These are phyloP conservation scores for Pseudoips prasinana DNA, from an alignment of 2,888 invertebrate genomes.

Conservation along the genomic window DNA sequence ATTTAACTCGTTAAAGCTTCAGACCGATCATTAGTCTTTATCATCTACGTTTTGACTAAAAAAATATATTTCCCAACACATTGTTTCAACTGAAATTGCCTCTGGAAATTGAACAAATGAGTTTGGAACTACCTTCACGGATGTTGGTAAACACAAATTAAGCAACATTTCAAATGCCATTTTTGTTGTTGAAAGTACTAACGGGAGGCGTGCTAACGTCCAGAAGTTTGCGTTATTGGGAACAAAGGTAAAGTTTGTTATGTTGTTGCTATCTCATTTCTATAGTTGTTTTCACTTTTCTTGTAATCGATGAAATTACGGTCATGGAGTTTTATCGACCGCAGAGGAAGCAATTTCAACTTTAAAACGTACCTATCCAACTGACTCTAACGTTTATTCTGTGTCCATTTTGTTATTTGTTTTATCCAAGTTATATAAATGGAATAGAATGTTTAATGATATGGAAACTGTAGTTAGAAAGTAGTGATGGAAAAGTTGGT, in stretches of 20 bases:
- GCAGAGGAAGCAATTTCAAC: too few relatives aligned
- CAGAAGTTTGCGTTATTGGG: constrained; percentile 33
- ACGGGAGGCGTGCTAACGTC: constrained; percentile 30
- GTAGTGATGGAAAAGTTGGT: too few relatives aligned
- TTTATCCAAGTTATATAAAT: too few relatives aligned
- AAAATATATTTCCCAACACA: constrained; percentile 12
- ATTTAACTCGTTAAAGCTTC: constrained; percentile 19
- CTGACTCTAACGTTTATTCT: too few relatives aligned
- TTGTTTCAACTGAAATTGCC: constrained; percentile 22
- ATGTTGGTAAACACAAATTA: constrained; percentile 41
- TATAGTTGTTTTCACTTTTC: too few relatives aligned
- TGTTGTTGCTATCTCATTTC: constrained; percentile 28
- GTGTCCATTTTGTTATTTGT: too few relatives aligned
- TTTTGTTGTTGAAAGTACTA: constrained; percentile 42
- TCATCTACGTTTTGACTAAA: constrained; percentile 11
- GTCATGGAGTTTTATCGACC: too few relatives aligned
- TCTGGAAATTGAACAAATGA: constrained; percentile 35
- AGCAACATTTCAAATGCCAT: constrained; percentile 44
- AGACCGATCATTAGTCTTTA: constrained; percentile 25
- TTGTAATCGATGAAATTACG: too few relatives aligned
- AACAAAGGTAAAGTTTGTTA: constrained; percentile 36
- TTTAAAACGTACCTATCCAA: too few relatives aligned
- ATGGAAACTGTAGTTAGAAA: too few relatives aligned
- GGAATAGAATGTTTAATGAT: too few relatives aligned
- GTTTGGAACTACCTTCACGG: constrained; percentile 35